Conservation (phyloP, 2,888 invertebrate genomes). For the Auanema sp. region DNA sequence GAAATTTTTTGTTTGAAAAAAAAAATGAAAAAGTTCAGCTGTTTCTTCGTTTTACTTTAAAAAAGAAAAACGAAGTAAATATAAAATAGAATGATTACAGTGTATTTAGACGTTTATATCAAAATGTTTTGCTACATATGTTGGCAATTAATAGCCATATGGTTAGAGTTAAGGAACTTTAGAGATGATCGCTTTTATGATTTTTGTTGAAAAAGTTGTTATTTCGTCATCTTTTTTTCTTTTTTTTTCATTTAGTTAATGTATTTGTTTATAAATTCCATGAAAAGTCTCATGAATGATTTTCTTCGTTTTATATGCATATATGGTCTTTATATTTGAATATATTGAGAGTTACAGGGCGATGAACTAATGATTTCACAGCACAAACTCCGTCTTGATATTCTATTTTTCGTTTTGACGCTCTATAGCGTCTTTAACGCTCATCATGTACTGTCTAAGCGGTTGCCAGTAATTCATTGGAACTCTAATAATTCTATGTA, state of each 20-base stretch:
- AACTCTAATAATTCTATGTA: conserved; percentile 45
- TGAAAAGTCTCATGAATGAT: background rate
- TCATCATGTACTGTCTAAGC: conserved; percentile 21
- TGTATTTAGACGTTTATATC: no score
- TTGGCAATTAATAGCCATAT: no score
- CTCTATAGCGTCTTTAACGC: background rate
- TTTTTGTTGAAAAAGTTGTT: no score
- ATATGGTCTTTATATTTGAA: background rate
- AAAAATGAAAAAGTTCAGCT: no score
- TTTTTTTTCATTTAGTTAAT: background rate
- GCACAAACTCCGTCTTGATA: background rate
- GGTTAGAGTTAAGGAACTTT: no score
- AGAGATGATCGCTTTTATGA: no score
- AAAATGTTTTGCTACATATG: no score
- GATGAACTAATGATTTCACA: background rate
- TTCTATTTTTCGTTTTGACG: conserved; percentile 6
- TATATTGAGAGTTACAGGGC: background rate
- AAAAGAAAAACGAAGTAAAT: no score
- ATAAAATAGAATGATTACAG: no score
- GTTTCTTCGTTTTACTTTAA: no score
- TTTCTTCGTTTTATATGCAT: background rate
- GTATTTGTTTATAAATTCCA: background rate
- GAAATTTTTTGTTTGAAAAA: no score
- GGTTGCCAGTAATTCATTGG: conserved; percentile 44
- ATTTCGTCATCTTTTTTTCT: conserved; percentile 5